Conservation (phyloP, 2,888 invertebrate species). For the Lepidonotus clava region DNA sequence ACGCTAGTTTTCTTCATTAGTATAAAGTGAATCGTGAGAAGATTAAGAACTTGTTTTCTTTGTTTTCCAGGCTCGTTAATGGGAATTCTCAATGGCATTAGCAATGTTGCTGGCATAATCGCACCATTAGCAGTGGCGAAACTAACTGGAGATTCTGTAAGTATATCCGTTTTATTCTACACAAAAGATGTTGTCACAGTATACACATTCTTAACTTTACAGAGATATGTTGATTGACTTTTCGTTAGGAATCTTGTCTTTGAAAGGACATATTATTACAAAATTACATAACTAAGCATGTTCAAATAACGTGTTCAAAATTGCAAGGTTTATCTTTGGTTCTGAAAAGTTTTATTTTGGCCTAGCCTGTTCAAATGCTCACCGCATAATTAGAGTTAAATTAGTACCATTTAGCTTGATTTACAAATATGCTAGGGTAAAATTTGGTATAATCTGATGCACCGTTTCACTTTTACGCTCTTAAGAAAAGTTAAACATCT, state of each 20-base stretch:
- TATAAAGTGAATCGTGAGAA: not conserved
- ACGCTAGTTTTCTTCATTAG: no score
- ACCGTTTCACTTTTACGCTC: no score
- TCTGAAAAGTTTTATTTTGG: not conserved
- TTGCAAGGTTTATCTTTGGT: not conserved
- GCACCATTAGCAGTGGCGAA: not conserved
- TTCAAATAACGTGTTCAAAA: not conserved
- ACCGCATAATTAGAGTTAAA: no score
- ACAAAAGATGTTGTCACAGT: not conserved
- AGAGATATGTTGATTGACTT: not conserved
- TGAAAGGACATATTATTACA: not conserved
- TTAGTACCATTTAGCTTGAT: not conserved
- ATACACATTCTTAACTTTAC: not conserved
- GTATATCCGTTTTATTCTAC: not conserved
- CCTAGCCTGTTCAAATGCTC: not conserved
- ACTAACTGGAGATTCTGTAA: not conserved
- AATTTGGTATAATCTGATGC: no score
- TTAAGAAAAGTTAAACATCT: no score
- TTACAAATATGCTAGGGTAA: no score
- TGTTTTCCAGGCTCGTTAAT: not conserved
- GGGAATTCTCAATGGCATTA: not conserved
- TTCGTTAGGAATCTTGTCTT: not conserved
- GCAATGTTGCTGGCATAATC: not conserved
- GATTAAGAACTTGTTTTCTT: not conserved
- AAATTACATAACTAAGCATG: not conserved